Percentiles rank a stretch among this genome's conserved stretches.
These are phyloP conservation scores for Spisula subtruncata DNA, from an alignment of 2,888 invertebrate species.

Conservation along the genomic window DNA sequence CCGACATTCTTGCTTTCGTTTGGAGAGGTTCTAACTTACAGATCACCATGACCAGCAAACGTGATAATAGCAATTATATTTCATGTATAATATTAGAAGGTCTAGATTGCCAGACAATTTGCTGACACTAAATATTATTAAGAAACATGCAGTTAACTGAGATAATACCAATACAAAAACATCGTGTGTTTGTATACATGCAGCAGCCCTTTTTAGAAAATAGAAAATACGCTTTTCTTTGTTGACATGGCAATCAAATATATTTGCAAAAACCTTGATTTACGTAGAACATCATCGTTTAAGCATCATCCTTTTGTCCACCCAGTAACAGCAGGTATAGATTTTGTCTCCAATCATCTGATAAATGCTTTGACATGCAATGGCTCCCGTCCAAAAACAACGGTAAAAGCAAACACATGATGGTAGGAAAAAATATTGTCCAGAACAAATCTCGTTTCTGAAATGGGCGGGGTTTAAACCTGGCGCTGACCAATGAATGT, in stretches of 20 bases:
- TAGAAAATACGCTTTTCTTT: not conserved
- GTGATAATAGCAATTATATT: no score
- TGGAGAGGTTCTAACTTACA: no score
- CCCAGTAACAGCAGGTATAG: constrained; percentile 2
- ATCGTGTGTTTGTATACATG: not conserved
- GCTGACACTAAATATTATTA: no score
- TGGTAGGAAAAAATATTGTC: not conserved
- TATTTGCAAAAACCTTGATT: not conserved
- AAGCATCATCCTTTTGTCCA: not conserved
- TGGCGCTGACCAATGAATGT: not conserved
- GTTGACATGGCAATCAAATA: not conserved
- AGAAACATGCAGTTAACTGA: no score
- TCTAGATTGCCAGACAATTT: no score
- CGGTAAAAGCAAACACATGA: not conserved
- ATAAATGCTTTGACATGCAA: not conserved
- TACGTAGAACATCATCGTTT: not conserved
- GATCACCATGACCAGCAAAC: no score
- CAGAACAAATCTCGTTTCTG: not conserved
- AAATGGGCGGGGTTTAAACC: not conserved
- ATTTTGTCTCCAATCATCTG: not conserved
- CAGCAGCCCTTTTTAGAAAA: not conserved
- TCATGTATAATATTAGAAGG: no score
- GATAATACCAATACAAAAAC: no score
- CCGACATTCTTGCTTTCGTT: no score
- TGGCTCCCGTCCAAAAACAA: not conserved